Evolutionary conservation across 2,113 vertebrate species (phyloP).

Genomic region (Rhea americana): DNA sequence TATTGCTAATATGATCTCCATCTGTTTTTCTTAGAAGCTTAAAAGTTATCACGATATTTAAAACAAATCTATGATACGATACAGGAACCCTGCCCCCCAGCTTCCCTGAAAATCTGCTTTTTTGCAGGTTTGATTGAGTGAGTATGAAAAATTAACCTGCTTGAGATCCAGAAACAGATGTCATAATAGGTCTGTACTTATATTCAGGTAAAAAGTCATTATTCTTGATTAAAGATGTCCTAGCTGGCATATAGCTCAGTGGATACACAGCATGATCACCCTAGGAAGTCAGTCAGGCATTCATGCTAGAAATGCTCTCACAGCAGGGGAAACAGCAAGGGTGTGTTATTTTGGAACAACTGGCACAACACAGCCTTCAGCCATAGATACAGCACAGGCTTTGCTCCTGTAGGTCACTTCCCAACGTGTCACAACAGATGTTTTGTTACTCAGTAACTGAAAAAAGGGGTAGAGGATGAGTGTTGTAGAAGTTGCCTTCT

Average conservation of each 20-base stretch:
- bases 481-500: neutral
- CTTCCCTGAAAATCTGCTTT: neutral
- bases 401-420: neutral
- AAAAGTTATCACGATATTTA: accelerated
- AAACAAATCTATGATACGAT: neutral
- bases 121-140: neutral
- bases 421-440: neutral
- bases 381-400: neutral
- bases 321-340: neutral
- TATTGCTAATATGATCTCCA: neutral
- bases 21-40: neutral
- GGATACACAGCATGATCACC: neutral
- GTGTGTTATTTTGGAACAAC: neutral
- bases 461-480: neutral
- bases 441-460: neutral
- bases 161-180: neutral
- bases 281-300: neutral
- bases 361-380: neutral
- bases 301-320: neutral
- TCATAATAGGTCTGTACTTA: neutral
- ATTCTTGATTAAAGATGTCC: neutral
- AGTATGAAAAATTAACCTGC: neutral
- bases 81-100: accelerated
- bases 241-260: neutral
- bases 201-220: neutral